phyloP scores from a whole-genome alignment of 2,888 invertebrate species.

The Acronicta psi region DNA sequence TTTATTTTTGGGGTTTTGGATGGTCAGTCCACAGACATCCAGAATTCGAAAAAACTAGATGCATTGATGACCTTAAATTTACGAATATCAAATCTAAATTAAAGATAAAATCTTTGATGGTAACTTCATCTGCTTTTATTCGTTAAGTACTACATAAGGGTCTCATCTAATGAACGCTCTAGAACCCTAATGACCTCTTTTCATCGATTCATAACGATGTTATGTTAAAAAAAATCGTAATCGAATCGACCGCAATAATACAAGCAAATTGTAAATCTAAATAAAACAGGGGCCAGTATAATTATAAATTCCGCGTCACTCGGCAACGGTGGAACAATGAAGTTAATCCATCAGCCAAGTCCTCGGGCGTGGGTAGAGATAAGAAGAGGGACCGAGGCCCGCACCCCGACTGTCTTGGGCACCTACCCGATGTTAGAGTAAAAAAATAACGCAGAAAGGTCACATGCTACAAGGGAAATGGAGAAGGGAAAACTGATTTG shows the following conservation, averaged over 20 bases:
- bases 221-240: not conserved
- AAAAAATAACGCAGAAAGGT: slow-evolving; percentile 29
- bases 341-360: slow-evolving; percentile 88
- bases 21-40: too few species aligned
- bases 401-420: slow-evolving; percentile 79
- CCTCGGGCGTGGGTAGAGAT: slow-evolving; percentile 86
- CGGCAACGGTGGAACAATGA: slow-evolving; percentile 86
- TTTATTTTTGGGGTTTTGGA: too few species aligned
- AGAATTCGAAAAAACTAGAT: too few species aligned
- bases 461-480: slow-evolving; percentile 19
- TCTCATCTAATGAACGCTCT: too few species aligned
- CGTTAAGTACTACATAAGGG: too few species aligned
- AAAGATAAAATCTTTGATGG: too few species aligned
- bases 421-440: slow-evolving; percentile 71
- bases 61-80: too few species aligned
- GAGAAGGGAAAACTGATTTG: not conserved
- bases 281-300: slow-evolving; percentile 72
- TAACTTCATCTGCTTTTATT: too few species aligned
- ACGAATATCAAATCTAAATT: too few species aligned
- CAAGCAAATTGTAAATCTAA: slow-evolving; percentile 60
- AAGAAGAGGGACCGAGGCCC: slow-evolving; percentile 85
- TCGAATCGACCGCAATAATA: slow-evolving; percentile 34
- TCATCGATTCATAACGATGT: too few species aligned
- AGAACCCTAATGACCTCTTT: too few species aligned
- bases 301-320: slow-evolving; percentile 88